phyloP scores from a whole-genome alignment of 2,113 vertebrate species.

The Oncorhynchus keta region DNA sequence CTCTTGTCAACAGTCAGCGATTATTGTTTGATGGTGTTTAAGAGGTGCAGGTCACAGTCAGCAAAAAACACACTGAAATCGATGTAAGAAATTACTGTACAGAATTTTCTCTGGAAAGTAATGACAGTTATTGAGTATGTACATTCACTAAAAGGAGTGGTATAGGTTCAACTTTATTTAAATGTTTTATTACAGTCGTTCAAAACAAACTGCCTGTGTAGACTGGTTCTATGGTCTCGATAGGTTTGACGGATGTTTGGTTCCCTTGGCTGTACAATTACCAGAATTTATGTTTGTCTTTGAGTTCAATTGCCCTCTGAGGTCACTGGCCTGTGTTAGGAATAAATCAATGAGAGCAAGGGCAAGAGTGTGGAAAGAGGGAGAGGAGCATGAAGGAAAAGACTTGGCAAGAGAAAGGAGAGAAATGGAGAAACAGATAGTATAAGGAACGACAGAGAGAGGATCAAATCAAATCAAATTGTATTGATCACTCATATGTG shows the following conservation, averaged over 20 bases:
- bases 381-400: neutral
- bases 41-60: neutral
- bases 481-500: too few relatives aligned
- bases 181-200: neutral
- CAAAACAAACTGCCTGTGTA: neutral
- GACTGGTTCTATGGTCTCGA: neutral
- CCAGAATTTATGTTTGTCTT: conserved; percentile 15
- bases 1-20: conserved; percentile 26
- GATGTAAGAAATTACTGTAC: neutral
- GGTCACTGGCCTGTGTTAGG: conserved; percentile 26
- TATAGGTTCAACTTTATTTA: too few relatives aligned
- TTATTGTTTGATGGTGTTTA: conserved; percentile 9
- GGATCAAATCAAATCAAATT: too few relatives aligned
- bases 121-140: neutral
- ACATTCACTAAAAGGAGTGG: too few relatives aligned
- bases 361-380: conserved; percentile 7
- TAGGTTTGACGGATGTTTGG: neutral
- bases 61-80: neutral
- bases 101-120: neutral
- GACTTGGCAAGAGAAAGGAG: neutral
- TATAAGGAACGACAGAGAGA: neutral
- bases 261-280: neutral
- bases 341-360: conserved; percentile 38
- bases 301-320: conserved; percentile 28
- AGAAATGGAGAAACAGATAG: neutral